Evolutionary conservation across 2,113 vertebrate species (phyloP).

Genomic region (Alexandromys fortis): DNA sequence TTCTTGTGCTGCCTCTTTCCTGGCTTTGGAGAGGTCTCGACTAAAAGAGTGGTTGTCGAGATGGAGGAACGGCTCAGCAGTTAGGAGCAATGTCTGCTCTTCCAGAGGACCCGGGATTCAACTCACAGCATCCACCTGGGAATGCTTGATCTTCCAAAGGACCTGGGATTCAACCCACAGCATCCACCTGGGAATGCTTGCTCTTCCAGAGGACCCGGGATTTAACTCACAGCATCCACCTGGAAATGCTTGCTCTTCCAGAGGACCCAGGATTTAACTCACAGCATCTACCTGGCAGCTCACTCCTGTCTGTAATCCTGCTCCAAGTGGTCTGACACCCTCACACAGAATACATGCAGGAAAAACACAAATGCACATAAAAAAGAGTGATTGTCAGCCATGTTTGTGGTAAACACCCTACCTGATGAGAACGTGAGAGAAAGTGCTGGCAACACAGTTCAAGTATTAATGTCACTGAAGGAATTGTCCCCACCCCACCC

Average conservation of each 20-base stretch:
- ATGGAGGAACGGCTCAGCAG: not conserved
- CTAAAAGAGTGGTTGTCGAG: conserved; percentile 26
- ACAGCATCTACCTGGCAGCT: not conserved
- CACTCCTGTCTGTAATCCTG: not conserved
- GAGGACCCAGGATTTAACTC: not conserved
- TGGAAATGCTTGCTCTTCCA: not conserved
- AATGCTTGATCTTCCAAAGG: too few relatives aligned
- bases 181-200: too few relatives aligned
- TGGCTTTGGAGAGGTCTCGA: not conserved
- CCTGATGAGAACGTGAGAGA: not conserved
- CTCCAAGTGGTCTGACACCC: not conserved
- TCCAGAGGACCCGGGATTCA: not conserved
- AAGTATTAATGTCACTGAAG: conserved; percentile 40
- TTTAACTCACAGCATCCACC: not conserved
- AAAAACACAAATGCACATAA: not conserved
- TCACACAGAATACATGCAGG: not conserved
- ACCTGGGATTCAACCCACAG: too few relatives aligned
- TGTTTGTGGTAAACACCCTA: not conserved
- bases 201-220: not conserved
- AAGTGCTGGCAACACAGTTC: not conserved
- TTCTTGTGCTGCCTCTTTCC: conserved; percentile 17
- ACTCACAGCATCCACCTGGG: not conserved
- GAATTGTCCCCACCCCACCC: not conserved
- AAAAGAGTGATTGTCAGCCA: conserved; percentile 21
- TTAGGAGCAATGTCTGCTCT: too few relatives aligned